Evolutionary conservation across 2,888 invertebrate species (phyloP), one percentile per base, ranked within the genome.

Genomic region (Melinaea menophilus): DNA sequence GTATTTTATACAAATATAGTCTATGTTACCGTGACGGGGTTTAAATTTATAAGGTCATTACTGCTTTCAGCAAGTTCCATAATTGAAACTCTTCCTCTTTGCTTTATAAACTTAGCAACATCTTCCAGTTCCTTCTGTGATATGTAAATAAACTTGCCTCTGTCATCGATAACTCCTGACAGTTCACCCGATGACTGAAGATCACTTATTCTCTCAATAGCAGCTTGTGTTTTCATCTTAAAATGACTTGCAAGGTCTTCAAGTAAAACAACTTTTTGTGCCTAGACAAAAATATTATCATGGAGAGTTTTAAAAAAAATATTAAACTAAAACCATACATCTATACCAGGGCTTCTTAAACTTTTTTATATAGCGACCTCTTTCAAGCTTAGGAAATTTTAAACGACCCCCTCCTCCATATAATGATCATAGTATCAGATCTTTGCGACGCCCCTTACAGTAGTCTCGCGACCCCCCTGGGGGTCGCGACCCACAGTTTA

Each of bases 121-220:
- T 96, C 95, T 75, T 95, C 93, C 67, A 99, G 92, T 85, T 99
- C 99, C 55, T 95, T 94, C 72, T 94, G 93, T 0, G 98, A 97
- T 60, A 99, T 96, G 84, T 97, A 99, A 79, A 99, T 99, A 81
- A 99, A 99, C 88, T 99, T 99, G 22, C 99, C 99, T 68, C 99
- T 92, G 83, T 99, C 99, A 80, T 99, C 99, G 71, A 99, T 96
- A 1, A 99, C 99, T 0, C 99, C 97, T 2, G 98, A 97, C n/a
- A 99, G 90, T 61, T 93, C 93, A 11, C 96, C 97, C 67, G 95
- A 94, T 0, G 93, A 91, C 75, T 97, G 95, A 56, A 99, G 89
- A 56, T 95, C 95, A 69, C 96, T 94, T 67, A 99, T 95, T 72
- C 99, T 93, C 73, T 97, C 95, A 69, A 97, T 96, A 0, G 94